A percentile compares a stretch with the other conserved stretches of the same genome.
Conservation (phyloP, 2,888 invertebrate species). For the Lasius fuliginosus region DNA sequence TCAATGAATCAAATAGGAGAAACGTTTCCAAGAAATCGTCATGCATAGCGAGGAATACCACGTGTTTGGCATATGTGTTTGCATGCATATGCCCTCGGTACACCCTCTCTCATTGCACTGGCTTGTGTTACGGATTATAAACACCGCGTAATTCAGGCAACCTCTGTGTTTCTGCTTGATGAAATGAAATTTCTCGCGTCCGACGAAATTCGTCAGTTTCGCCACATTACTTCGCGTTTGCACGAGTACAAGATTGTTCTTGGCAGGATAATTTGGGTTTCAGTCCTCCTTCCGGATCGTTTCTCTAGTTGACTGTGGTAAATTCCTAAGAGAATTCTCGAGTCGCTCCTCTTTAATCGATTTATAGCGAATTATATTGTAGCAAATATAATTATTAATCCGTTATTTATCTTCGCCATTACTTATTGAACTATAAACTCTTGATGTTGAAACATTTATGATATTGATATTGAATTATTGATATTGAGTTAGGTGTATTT, state of each 20-base stretch:
- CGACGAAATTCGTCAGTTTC: conserved; percentile 67
- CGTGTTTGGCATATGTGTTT: conserved; percentile 68
- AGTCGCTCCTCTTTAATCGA: background rate
- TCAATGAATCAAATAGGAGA: conserved; percentile 12
- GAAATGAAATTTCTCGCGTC: conserved; percentile 63
- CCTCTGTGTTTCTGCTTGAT: conserved; percentile 45
- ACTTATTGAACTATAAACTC: background rate
- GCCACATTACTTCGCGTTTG: conserved; percentile 68
- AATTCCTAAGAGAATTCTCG: background rate
- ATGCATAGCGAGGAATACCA: conserved; percentile 48
- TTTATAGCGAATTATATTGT: background rate
- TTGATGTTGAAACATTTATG: background rate
- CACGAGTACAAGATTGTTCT: conserved; percentile 51
- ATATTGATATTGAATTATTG: background rate
- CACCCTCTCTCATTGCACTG: conserved; percentile 61
- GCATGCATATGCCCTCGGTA: conserved; percentile 23
- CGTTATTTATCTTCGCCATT: background rate
- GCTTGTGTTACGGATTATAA: conserved; percentile 73
- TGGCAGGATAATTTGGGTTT: conserved; percentile 30
- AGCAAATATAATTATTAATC: background rate
- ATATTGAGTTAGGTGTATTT: background rate
- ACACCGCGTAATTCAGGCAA: conserved; percentile 69
- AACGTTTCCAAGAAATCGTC: conserved; percentile 50
- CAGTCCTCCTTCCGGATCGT: background rate
- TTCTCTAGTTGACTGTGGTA: background rate